Evolutionary conservation across 1,140 invertebrate species (phyloP).

Genomic region (Drosophila funebris): DNA sequence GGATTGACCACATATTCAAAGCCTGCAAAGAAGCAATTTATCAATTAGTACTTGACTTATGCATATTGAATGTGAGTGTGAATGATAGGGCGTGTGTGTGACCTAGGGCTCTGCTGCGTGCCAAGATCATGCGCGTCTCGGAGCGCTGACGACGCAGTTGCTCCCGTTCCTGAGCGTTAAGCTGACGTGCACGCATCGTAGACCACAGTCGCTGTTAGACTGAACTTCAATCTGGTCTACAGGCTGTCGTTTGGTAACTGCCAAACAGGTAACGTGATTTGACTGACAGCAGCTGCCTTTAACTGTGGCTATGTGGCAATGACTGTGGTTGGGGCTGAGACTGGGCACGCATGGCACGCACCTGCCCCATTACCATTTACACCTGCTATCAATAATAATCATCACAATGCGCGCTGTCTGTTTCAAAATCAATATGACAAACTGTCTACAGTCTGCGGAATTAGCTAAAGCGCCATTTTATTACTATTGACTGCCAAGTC

Average conservation of each 20-base stretch:
- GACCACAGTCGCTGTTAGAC: slow-evolving; percentile 29
- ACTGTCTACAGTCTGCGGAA: slow-evolving; percentile 9
- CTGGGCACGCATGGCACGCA: slow-evolving; percentile 35
- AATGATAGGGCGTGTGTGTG: background rate
- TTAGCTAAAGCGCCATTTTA: slow-evolving; percentile 25
- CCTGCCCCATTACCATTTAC: slow-evolving; percentile 29
- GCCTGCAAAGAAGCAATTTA: slow-evolving; percentile 38
- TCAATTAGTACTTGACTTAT: background rate
- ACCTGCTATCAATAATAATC: slow-evolving; percentile 48
- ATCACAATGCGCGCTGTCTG: slow-evolving; percentile 14
- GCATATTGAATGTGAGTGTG: background rate
- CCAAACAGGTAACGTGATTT: no score
- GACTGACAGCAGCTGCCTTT: background rate
- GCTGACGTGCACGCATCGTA: slow-evolving; percentile 65
- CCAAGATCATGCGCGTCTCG: slow-evolving; percentile 59
- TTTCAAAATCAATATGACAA: slow-evolving; percentile 46
- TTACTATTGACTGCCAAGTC: slow-evolving; percentile 13
- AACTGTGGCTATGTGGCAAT: background rate
- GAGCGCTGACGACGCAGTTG: slow-evolving; percentile 65
- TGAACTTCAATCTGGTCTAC: slow-evolving; percentile 25
- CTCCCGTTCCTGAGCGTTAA: slow-evolving; percentile 66
- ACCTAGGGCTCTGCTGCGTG: slow-evolving; percentile 49
- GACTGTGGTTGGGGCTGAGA: background rate
- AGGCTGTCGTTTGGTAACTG: no score
- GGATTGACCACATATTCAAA: slow-evolving; percentile 79